Percentiles rank a stretch among this genome's conserved stretches.
These are phyloP conservation scores for Indicator maculatus DNA, from an alignment of 2,113 vertebrate species.

Conservation along the genomic window DNA sequence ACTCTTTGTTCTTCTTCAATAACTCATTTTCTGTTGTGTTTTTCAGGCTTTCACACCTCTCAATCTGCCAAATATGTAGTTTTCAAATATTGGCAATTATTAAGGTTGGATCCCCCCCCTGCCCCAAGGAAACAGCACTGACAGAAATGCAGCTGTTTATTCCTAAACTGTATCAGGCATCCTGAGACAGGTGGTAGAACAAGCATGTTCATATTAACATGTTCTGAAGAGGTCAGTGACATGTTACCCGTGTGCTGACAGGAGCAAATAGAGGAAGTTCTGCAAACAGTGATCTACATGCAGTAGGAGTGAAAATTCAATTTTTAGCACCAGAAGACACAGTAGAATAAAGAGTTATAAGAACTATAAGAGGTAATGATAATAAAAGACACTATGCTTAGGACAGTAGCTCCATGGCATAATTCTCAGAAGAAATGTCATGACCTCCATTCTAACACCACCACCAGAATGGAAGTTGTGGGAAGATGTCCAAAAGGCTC, in stretches of 20 bases:
- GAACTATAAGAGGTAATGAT: not conserved
- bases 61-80: not conserved
- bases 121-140: not conserved
- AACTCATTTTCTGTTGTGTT: not conserved
- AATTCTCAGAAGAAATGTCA: not conserved
- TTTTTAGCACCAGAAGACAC: not conserved
- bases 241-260: not conserved
- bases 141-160: not conserved
- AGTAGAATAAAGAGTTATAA: not conserved
- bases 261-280: not conserved
- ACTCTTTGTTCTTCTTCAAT: not conserved
- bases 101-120: not conserved
- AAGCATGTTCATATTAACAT: not conserved
- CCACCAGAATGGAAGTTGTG: fast-evolving
- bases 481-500: not conserved
- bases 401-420: not conserved
- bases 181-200: not conserved
- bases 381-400: not conserved
- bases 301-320: not conserved
- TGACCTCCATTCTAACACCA: fast-evolving
- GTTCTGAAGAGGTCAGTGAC: not conserved
- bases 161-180: not conserved
- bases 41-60: not conserved
- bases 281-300: not conserved
- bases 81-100: not conserved